A percentile compares a stretch with the other conserved stretches of the same genome.
Evolutionary conservation across 2,888 invertebrate genomes (phyloP).

Genomic region (Bombylius major): DNA sequence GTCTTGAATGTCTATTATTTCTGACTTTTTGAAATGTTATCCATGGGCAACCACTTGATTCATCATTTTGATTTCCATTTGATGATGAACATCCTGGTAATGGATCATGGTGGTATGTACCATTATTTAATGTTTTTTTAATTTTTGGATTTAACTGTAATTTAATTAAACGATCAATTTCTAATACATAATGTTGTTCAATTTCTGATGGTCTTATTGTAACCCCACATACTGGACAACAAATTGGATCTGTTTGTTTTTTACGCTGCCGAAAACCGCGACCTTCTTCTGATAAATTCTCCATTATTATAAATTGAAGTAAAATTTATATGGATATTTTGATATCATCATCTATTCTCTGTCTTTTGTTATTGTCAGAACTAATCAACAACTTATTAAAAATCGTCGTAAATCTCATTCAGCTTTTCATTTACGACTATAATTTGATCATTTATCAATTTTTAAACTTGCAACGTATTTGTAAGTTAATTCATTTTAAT

Average conservation of each 20-base stretch:
- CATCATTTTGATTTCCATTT: slow-evolving; percentile 6
- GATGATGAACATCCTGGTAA: slow-evolving; percentile 15
- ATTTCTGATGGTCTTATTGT: slow-evolving; percentile 71
- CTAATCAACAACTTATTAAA: too few species aligned
- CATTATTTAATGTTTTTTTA: slow-evolving; percentile 11
- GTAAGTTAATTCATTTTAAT: too few species aligned
- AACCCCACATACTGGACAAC: slow-evolving; percentile 80
- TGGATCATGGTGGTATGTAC: slow-evolving; percentile 17
- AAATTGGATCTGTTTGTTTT: slow-evolving; percentile 54
- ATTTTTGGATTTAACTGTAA: slow-evolving; percentile 21
- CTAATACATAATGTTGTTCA: slow-evolving; percentile 68
- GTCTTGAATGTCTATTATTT: slow-evolving; percentile 55
- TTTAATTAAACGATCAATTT: slow-evolving; percentile 60
- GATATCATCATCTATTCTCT: not conserved
- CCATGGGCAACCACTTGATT: slow-evolving; percentile 41
- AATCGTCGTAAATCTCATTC: too few species aligned
- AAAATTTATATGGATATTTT: too few species aligned
- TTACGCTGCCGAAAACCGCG: slow-evolving; percentile 41
- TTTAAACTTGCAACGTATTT: too few species aligned
- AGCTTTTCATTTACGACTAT: too few species aligned
- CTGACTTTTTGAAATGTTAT: slow-evolving; percentile 63
- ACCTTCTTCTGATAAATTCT: slow-evolving; percentile 14
- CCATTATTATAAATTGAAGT: slow-evolving; percentile 2
- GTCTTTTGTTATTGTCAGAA: not conserved
- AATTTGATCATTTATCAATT: too few species aligned